Evolutionary conservation across 2,888 invertebrate species (phyloP).

Genomic region (Pristionchus maxplancki): DNA sequence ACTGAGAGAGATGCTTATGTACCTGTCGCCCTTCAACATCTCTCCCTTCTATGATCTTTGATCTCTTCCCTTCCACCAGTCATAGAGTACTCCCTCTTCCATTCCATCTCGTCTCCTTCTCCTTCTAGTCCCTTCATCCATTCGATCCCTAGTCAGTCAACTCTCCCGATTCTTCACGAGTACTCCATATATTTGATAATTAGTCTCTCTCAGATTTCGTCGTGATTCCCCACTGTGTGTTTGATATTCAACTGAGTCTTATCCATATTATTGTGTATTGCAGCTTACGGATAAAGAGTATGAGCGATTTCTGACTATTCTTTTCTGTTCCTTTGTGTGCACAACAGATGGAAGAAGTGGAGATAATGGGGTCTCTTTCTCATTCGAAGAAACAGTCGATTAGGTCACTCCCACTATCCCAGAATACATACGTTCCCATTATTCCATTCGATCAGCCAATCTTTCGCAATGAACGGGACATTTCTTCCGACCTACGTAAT

Average conservation of each 20-base stretch:
- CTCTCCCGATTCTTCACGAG: not conserved
- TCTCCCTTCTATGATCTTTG: constrained; percentile 67
- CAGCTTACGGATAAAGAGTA: constrained; percentile 11
- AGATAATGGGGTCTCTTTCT: not conserved
- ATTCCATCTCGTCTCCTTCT: constrained; percentile 1
- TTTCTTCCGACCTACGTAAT: not conserved
- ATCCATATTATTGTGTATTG: constrained; percentile 9
- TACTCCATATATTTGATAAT: not conserved
- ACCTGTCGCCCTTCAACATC: constrained; percentile 68
- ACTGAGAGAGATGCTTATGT: constrained; percentile 73
- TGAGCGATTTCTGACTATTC: not conserved
- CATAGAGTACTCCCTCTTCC: not conserved
- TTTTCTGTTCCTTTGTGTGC: not conserved
- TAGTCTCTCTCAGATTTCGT: not conserved
- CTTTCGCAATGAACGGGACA: not conserved
- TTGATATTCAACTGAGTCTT: constrained; percentile 8
- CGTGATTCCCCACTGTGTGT: not conserved
- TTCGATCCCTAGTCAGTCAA: constrained; percentile 9
- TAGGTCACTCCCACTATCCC: not conserved
- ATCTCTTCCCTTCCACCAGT: not conserved
- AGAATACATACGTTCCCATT: not conserved
- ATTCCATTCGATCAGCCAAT: not conserved
- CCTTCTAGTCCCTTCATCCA: not conserved
- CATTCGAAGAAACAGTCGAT: not conserved
- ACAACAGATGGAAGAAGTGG: not conserved